Conservation (phyloP, 2,888 invertebrate species). For the Hecatera dysodea region DNA sequence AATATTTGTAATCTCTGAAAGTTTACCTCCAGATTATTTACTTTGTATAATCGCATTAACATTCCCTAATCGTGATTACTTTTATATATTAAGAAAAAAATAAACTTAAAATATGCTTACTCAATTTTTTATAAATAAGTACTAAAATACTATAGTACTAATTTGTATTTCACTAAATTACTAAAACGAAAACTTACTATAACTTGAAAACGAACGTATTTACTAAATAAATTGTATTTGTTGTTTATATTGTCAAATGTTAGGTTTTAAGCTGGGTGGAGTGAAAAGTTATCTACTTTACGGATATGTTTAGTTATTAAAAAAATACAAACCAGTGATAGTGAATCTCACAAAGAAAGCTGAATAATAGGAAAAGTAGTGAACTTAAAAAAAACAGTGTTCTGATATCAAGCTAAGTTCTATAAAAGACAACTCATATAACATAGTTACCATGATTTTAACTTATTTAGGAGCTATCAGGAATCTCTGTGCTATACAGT, state of each 20-base stretch:
- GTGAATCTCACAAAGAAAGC: not conserved
- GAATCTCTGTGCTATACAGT: constrained; percentile 53
- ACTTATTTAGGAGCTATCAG: constrained; percentile 42
- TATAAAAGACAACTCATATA: constrained; percentile 50
- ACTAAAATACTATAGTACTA: constrained; percentile 29
- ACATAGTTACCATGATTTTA: constrained; percentile 63
- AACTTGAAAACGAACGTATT: constrained; percentile 46
- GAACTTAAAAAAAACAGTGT: constrained; percentile 15
- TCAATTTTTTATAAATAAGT: constrained; percentile 54
- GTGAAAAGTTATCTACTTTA: constrained; percentile 24
- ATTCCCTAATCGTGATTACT: constrained; percentile 48
- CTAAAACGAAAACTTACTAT: constrained; percentile 51
- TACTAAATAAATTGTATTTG: constrained; percentile 53
- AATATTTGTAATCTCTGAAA: constrained; percentile 35
- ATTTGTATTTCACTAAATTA: constrained; percentile 53
- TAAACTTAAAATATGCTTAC: constrained; percentile 39
- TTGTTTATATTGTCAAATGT: constrained; percentile 46
- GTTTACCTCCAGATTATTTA: constrained; percentile 43
- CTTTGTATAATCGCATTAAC: constrained; percentile 50
- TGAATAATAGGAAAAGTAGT: constrained; percentile 26
- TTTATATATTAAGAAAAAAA: constrained; percentile 41
- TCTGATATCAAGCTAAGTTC: constrained; percentile 32
- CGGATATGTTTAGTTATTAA: constrained; percentile 12
- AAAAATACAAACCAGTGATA: not conserved
- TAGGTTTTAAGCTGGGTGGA: constrained; percentile 52